Base-by-base conservation (phyloP, 2,113 vertebrate genomes). In the Pipra filicauda region DNA sequence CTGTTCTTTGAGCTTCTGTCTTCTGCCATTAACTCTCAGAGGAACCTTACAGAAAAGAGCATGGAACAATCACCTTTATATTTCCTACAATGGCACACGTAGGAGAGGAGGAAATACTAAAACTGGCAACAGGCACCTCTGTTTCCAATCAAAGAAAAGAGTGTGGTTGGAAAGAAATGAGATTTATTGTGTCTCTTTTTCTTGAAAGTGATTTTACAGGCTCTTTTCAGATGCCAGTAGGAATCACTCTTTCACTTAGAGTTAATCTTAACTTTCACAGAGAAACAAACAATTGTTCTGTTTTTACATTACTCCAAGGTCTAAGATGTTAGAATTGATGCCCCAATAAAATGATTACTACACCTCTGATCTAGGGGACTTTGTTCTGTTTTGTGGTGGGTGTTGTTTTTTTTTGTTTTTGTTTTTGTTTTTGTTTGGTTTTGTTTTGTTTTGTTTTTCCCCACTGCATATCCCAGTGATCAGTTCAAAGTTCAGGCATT, bases 61-160 rank as follows among this genome's bases (percentile, higher is more conserved):
- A 37, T 28, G 43, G 43, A 95, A 73, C 39, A 48, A 67, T 43
- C 12, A 57, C 27, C 24, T 62, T 77, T 35, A 4, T 77, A 55
- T 64, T 85, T 64, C 10, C 72, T 69, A 31, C 9, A 74, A 30
- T 3, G 3, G 66, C 1, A 1, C 3, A 0, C 51, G 21, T 33
- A 83, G 33, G 35, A 90, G 21, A 64, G 23, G 23, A 85, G 41
- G 49, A 92, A 92, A 64, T 43, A 72, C 26, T 57, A 57, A 44
- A 93, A 35, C 27, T 44, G 26, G 18, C 28, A 78, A 64, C 8
- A 89, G 24, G 10, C 4, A 43, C 5, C 12, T 75, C 48, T 67
- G n/a, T 71, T 84, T 39, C 17, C 14, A 37, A 51, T 72, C 30
- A 87, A 78, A 71, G 23, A 37, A 61, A 58, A 43, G 20, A 37